Base-by-base conservation (phyloP, 2,888 invertebrate species). In the Dryomyza anilis region DNA sequence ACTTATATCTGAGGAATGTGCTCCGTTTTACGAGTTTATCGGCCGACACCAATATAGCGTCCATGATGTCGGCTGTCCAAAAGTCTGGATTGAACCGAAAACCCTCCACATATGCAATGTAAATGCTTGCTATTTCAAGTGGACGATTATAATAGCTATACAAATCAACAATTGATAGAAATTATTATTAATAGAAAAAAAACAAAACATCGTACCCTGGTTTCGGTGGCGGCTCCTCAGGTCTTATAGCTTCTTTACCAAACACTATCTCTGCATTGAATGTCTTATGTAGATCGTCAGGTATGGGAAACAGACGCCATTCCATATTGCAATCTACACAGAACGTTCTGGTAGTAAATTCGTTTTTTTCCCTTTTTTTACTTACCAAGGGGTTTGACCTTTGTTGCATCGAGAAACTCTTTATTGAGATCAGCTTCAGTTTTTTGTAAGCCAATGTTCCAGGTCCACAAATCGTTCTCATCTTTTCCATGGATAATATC, bases 281-380 rank as follows among this genome's bases (percentile, higher is more conserved):
- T 3, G 81, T 80, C 65, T 76, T 77, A 2, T 76, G 71, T 67
- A 82, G 53, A 63, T 82, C 81, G 2, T 66, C 70, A n/a, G 83
- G 81, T 68, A 81, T 80, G 7, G 70, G 68, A 63, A 74, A 79
- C 4, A 72, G 60, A 19, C 67, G 72, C 8, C 76, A 70, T 36
- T 75, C 76, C 30, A 70, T 65, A 45, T 74, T 76, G 68, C 73
- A 73, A 43, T 73, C 72, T 72, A 46, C 5, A 3, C 4, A 14
- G 25, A 25, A 7, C 1, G 33, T 8, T n/a, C n/a, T n/a, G n/a
- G n/a, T 1, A 43, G 6, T 39, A 16, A n/a, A 19, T 59, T 33
- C 16, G 5, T 30, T 23, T 36, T 52, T n/a, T 16, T 16, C 39
- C 5, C 43, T 14, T 1, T 4, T 43, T 55, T 48, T 63, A 74